Evolutionary conservation across 2,113 vertebrate species (phyloP).

Genomic region (Hydropotes inermis): DNA sequence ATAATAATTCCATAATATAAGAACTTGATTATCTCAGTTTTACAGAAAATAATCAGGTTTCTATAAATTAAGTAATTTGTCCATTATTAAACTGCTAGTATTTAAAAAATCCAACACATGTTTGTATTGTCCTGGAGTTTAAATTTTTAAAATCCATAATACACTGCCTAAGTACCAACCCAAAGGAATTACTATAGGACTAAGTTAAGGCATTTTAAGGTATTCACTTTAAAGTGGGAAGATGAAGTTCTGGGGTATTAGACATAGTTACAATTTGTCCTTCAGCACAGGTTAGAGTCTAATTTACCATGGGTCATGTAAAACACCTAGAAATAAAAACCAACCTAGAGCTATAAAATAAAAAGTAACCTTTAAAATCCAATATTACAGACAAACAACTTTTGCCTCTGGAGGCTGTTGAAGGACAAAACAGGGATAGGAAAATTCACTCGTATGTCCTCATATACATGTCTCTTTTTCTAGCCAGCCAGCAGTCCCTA

Average conservation of each 20-base stretch:
- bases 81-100: background rate
- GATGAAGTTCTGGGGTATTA: conserved; percentile 54
- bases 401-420: conserved; percentile 44
- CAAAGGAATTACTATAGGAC: background rate
- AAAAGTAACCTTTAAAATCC: conserved; percentile 73
- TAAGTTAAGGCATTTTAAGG: conserved; percentile 10
- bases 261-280: conserved; percentile 55
- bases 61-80: background rate
- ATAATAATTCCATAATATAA: background rate
- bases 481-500: background rate
- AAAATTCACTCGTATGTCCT: conserved; percentile 17
- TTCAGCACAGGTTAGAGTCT: conserved; percentile 64
- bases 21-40: background rate
- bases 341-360: conserved; percentile 62
- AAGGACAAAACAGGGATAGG: conserved; percentile 57
- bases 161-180: background rate
- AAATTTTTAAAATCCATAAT: conserved; percentile 16
- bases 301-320: conserved; percentile 72
- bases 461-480: background rate
- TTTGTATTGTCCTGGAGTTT: background rate
- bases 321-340: conserved; percentile 69
- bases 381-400: conserved; percentile 67
- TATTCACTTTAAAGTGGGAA: background rate
- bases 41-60: background rate
- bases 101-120: background rate